A percentile compares a stretch with the other conserved stretches of the same genome.
Conservation (phyloP, 2,797 vertebrate species). For the Premnoplex brunnescens region DNA sequence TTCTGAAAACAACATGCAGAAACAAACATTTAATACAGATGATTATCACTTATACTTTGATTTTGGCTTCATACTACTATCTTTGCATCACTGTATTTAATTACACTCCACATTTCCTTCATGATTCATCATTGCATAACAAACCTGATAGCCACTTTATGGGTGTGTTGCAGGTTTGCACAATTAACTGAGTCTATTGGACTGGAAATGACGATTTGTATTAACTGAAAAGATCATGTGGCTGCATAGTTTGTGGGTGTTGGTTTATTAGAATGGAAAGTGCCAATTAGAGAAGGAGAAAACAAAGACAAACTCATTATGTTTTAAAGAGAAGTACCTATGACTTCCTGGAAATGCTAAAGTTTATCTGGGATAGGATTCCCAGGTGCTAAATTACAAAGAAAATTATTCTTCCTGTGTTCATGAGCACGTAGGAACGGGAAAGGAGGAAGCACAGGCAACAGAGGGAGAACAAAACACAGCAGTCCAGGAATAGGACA, state of each 20-base stretch:
- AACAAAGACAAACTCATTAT: slow-evolving; percentile 61
- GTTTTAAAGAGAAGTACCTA: slow-evolving; percentile 51
- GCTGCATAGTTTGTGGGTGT: slow-evolving; percentile 63
- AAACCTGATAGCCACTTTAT: slow-evolving; percentile 63
- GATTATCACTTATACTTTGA: slow-evolving; percentile 61
- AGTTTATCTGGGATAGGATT: slow-evolving; percentile 26
- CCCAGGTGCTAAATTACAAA: not conserved
- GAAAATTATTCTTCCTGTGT: not conserved
- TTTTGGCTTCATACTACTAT: slow-evolving; percentile 58
- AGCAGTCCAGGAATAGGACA: not conserved
- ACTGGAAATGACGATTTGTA: slow-evolving; percentile 69
- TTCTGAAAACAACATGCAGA: slow-evolving; percentile 64
- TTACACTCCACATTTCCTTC: slow-evolving; percentile 64
- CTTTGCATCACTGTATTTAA: slow-evolving; percentile 63
- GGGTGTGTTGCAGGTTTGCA: slow-evolving; percentile 67
- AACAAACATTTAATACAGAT: slow-evolving; percentile 65
- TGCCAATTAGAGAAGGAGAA: slow-evolving; percentile 67
- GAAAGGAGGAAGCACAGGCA: not conserved
- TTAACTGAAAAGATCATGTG: slow-evolving; percentile 66
- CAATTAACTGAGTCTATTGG: slow-evolving; percentile 67
- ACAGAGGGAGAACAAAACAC: not conserved
- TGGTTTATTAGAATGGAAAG: slow-evolving; percentile 70
- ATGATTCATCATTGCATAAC: slow-evolving; percentile 66
- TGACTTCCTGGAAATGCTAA: slow-evolving; percentile 54
- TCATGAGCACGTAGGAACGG: not conserved